Evolutionary conservation across 2,888 invertebrate genomes (phyloP).

Genomic region (Andricus curvator): DNA sequence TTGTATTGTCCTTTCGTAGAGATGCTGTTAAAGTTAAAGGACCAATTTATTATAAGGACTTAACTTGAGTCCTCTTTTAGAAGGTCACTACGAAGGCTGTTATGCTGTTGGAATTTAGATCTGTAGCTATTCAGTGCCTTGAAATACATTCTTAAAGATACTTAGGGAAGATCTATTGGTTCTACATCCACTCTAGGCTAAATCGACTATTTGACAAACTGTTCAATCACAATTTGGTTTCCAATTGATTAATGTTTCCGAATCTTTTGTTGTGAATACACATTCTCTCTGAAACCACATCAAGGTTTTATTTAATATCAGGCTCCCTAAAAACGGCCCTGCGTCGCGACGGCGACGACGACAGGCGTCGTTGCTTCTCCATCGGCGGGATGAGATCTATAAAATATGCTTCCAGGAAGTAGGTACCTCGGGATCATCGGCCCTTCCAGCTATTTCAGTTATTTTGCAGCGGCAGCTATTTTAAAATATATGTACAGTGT

Average conservation of each 20-base stretch:
- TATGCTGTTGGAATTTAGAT: no score
- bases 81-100: no score
- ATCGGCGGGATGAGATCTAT: constrained; percentile 27
- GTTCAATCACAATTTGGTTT: background rate
- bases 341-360: constrained; percentile 35
- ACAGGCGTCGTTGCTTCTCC: constrained; percentile 38
- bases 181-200: background rate
- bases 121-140: no score
- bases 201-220: background rate
- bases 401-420: constrained; percentile 40
- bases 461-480: constrained; percentile 40
- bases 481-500: constrained; percentile 39
- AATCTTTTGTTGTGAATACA: background rate
- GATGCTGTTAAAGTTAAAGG: no score
- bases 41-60: no score
- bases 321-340: constrained; percentile 21
- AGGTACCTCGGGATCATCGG: constrained; percentile 41
- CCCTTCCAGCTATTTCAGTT: constrained; percentile 39
- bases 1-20: no score
- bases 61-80: no score
- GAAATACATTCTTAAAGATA: no score
- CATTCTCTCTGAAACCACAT: background rate
- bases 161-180: background rate
- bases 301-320: background rate
- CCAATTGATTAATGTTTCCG: background rate